These are phyloP conservation scores for Eutolmus rufibarbis DNA, from an alignment of 2,888 invertebrate species.

Conservation along the genomic window DNA sequence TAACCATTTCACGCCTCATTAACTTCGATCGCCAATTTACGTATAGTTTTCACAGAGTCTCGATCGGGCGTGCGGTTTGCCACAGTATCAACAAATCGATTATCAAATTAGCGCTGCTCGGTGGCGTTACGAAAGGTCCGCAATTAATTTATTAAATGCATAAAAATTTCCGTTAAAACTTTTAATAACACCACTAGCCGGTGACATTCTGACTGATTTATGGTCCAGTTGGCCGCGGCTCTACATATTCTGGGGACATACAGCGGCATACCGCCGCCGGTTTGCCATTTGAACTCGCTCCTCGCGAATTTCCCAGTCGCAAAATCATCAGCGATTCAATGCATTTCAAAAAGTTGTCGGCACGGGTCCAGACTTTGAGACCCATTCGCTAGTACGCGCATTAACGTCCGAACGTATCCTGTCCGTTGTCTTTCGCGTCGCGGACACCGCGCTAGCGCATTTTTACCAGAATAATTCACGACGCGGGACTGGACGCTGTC, in stretches of 20 bases:
- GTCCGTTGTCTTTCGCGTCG: not conserved
- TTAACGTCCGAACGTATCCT: not conserved
- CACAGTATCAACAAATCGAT: not conserved
- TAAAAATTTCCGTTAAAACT: not conserved
- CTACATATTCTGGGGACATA: not conserved
- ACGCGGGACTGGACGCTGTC: not conserved
- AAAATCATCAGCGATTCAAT: not conserved
- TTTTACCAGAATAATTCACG: not conserved
- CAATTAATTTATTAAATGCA: conserved; percentile 14
- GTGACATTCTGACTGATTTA: not conserved
- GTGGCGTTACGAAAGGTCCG: not conserved
- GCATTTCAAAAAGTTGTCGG: not conserved
- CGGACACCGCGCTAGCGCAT: not conserved
- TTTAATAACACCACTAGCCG: not conserved
- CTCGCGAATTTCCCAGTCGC: not conserved
- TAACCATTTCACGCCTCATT: conserved; percentile 2
- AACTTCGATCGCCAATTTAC: not conserved
- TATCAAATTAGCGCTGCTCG: not conserved
- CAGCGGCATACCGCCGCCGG: not conserved
- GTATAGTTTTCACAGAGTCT: not conserved
- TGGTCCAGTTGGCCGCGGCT: not conserved
- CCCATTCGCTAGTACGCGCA: not conserved
- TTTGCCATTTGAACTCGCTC: conserved; percentile 6
- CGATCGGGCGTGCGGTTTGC: not conserved
- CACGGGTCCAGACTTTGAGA: not conserved